Base-by-base conservation (phyloP, 2,113 vertebrate species). In the Aptenodytes forsteri region DNA sequence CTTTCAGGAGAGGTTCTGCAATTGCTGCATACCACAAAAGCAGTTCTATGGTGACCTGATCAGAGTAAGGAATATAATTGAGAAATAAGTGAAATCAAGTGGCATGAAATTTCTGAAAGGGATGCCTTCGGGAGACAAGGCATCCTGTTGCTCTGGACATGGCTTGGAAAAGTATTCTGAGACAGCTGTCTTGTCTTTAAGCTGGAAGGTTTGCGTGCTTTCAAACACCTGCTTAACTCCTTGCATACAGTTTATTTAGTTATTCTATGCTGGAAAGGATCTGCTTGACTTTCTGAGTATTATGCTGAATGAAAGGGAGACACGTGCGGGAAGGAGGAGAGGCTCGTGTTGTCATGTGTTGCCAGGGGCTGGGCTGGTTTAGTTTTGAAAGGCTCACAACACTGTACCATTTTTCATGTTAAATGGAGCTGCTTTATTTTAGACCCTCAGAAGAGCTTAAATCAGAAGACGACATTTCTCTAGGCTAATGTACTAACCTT, bases 401-500 rank as follows among this genome's bases (percentile, higher is more conserved):
- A 67, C n/a, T 64, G 25, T 29, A 50, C 71, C 32, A 59, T 66
- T 88, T 90, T 47, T 62, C 32, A 77, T 75, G 64, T 89, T 88
- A 94, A 93, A 91, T 76, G 89, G 56, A 91, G 47, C 22, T 90
- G 32, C 80, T 75, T 89, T 93, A 50, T 46, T 85, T 87, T 54
- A 79, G 87, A 84, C 22, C 26, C 52, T 91, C 47, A 32, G 30
- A 93, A 93, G 59, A 72, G 23, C 36, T 91, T 61, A 61, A 69
- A 95, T 80, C 84, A 91, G 84, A 87, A 78, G 73, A 83, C 0
- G 25, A 76, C 36, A 46, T 92, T 92, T 89, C 93, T 80, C 66
- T 62, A 88, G 95, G 96, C 93, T 70, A 83, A 81, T 46, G 38
- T 69, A 61, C 85, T 65, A 85, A 72, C 78, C 78, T 90, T 85